Percentiles rank a stretch among this genome's conserved stretches.
These are phyloP conservation scores for Drosophila murphyi DNA, from an alignment of 1,140 invertebrate species.

Conservation along the genomic window DNA sequence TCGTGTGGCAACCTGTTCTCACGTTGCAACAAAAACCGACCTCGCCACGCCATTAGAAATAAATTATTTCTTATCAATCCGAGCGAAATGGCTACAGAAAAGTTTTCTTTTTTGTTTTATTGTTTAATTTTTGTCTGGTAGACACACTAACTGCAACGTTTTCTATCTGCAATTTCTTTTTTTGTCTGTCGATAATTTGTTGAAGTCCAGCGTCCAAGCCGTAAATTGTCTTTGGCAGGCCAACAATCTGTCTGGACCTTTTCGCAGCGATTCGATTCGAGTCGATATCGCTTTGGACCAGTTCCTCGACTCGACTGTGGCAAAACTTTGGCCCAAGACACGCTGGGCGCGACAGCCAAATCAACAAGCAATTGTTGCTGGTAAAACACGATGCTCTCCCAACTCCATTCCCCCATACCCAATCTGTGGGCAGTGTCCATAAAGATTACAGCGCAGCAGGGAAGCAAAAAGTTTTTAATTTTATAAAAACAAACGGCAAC, in stretches of 20 bases:
- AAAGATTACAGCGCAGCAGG: conserved; percentile 41
- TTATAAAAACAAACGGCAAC: conserved; percentile 73
- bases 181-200: conserved; percentile 77
- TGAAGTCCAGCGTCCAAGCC: conserved; percentile 66
- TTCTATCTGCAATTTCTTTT: conserved; percentile 53
- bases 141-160: conserved; percentile 2
- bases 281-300: conserved; percentile 32
- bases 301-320: conserved; percentile 44
- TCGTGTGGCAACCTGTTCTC: conserved; percentile 45
- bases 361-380: conserved; percentile 80
- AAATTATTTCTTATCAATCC: conserved; percentile 81
- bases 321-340: conserved; percentile 64
- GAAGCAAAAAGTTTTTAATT: conserved; percentile 69
- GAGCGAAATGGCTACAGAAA: conserved; percentile 68
- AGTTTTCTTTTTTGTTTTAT: conserved; percentile 56
- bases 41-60: conserved; percentile 64
- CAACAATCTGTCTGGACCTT: conserved; percentile 40
- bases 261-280: conserved; percentile 12
- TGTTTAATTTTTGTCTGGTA: neutral
- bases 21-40: conserved; percentile 45
- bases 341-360: conserved; percentile 62
- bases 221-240: conserved; percentile 80
- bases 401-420: too few species aligned
- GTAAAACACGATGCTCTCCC: conserved; percentile 68
- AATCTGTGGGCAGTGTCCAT: conserved; percentile 21